These are phyloP conservation scores for Grapholita molesta DNA, from an alignment of 1,140 invertebrate species.

Conservation along the genomic window DNA sequence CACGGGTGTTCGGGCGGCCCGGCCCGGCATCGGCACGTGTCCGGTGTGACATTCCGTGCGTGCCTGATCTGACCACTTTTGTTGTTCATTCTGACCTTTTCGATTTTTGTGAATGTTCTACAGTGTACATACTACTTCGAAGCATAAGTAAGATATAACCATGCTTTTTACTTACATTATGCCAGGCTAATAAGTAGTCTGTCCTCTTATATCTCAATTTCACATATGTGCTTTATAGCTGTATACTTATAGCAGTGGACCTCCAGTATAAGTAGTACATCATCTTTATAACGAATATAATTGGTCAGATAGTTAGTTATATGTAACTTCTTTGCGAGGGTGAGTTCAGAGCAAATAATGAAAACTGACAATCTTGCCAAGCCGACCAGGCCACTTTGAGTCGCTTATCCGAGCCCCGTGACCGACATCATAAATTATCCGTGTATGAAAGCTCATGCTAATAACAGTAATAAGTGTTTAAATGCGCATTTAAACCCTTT, in stretches of 20 bases:
- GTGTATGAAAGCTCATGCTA: conserved; percentile 6
- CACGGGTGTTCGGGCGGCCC: conserved; percentile 5
- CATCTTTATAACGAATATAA: no score
- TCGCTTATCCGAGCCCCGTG: neutral
- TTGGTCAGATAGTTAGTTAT: no score
- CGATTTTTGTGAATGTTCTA: neutral
- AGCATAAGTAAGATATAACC: neutral
- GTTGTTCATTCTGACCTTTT: neutral
- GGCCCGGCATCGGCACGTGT: neutral
- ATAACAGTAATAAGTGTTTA: conserved; percentile 1
- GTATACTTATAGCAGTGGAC: no score
- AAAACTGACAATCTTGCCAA: neutral
- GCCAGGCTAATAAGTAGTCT: no score
- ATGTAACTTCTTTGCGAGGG: neutral
- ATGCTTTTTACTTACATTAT: no score
- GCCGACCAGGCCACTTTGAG: neutral
- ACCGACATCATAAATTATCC: neutral
- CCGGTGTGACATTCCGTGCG: conserved; percentile 10
- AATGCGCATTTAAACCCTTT: neutral
- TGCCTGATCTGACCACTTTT: neutral
- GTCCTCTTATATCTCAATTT: no score
- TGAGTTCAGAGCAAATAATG: neutral
- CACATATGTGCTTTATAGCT: no score
- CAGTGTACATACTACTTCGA: neutral
- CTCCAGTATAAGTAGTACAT: no score